phyloP scores from a whole-genome alignment of 2,113 vertebrate species.

The Mus pahari region DNA sequence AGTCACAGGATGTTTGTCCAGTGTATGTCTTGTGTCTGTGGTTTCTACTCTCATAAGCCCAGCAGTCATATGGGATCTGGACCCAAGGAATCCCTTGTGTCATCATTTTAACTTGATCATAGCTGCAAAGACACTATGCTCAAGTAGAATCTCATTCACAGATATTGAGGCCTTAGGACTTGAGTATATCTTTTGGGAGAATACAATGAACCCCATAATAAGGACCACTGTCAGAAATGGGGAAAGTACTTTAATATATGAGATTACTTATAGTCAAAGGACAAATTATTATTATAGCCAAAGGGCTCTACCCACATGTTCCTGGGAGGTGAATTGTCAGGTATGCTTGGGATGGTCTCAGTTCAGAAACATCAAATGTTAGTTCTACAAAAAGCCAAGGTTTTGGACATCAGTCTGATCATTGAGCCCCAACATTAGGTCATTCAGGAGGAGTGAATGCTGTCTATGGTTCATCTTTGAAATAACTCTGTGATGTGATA shows the following conservation, averaged over 20 bases:
- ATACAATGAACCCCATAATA: background rate
- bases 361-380: background rate
- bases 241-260: background rate
- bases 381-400: background rate
- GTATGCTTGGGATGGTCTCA: background rate
- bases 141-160: conserved; percentile 1
- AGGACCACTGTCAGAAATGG: background rate
- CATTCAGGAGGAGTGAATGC: background rate
- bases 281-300: no score
- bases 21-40: background rate
- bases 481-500: background rate
- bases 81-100: background rate
- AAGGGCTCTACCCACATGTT: background rate
- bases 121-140: background rate
- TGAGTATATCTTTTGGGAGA: background rate
- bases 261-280: background rate
- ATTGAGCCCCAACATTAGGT: background rate
- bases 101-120: background rate
- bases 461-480: background rate
- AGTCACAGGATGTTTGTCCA: background rate
- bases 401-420: background rate
- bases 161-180: background rate
- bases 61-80: background rate
- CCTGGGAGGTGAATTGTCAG: background rate
- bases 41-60: background rate